These are phyloP conservation scores for Marcusenius ussheri DNA, from an alignment of 2,113 vertebrate genomes.

Conservation along the genomic window DNA sequence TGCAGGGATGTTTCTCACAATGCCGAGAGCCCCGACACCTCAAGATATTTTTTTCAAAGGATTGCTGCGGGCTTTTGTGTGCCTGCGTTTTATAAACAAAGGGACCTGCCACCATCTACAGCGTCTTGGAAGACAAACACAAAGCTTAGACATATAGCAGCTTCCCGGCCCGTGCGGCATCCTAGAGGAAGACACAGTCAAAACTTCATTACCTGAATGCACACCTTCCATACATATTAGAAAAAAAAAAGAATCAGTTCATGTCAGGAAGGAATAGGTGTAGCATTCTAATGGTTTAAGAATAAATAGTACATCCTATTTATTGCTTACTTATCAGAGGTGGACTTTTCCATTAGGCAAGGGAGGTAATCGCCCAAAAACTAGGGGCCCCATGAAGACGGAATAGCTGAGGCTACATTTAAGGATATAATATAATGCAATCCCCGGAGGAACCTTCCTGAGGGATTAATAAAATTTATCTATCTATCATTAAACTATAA, in stretches of 20 bases:
- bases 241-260: not conserved
- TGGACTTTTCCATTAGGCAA: not conserved
- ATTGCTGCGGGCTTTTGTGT: not conserved
- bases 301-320: not conserved
- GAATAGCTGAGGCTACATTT: not conserved
- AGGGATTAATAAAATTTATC: too few species aligned
- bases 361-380: not conserved
- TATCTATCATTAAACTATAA: not conserved
- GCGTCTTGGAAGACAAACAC: not conserved
- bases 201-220: not conserved
- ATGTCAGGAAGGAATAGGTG: not conserved
- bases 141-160: not conserved
- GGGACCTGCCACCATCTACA: not conserved
- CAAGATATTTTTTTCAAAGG: not conserved
- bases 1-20: constrained; percentile 1
- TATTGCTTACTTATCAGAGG: not conserved
- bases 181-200: not conserved
- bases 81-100: not conserved
- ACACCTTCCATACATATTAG: not conserved
- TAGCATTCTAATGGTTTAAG: not conserved
- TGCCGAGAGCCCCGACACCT: not conserved
- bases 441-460: too few species aligned
- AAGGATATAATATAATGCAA: not conserved
- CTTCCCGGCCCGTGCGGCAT: not conserved
- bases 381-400: not conserved